Conservation (phyloP, 2,113 vertebrate species). For the Hemicordylus capensis region DNA sequence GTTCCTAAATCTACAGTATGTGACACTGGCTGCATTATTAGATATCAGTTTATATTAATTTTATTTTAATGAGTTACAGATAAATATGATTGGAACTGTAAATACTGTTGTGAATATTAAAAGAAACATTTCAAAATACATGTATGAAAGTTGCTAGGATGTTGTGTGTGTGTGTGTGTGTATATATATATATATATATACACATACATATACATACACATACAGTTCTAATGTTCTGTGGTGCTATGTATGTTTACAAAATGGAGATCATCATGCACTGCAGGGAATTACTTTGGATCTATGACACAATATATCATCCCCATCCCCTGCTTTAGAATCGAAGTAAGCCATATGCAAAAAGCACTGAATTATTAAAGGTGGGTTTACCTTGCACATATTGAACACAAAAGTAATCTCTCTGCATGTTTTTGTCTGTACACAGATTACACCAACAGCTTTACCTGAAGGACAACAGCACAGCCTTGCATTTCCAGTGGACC, state of each 20-base stretch:
- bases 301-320: neutral
- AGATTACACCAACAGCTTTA: constrained; percentile 32
- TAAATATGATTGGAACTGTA: neutral
- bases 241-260: neutral
- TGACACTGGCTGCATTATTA: constrained; percentile 3
- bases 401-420: neutral
- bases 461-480: constrained; percentile 61
- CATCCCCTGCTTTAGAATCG: neutral
- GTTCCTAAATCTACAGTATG: neutral
- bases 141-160: no score
- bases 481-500: constrained; percentile 10
- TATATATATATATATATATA: no score
- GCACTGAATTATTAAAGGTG: neutral
- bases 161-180: no score
- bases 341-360: neutral
- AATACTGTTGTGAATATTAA: neutral
- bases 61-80: neutral
- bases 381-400: neutral
- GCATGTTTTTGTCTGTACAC: neutral
- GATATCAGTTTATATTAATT: neutral
- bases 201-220: no score
- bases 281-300: neutral
- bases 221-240: neutral
- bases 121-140: neutral
- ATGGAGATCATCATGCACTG: neutral